Conservation (phyloP, 2,113 vertebrate species). For the Pteruthius melanotis region DNA sequence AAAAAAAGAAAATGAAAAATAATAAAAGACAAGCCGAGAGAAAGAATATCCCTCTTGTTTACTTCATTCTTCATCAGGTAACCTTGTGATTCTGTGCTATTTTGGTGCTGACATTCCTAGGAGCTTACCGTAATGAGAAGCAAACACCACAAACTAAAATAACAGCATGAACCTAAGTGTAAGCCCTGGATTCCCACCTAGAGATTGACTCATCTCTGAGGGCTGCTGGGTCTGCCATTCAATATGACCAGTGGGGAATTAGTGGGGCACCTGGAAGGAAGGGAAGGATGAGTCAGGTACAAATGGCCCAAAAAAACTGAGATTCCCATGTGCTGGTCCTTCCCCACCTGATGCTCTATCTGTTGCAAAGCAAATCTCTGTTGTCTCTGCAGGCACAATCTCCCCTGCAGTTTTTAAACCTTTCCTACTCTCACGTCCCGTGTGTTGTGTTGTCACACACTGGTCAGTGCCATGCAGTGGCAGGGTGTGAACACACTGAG, state of each 20-base stretch:
- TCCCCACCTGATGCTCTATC: background rate
- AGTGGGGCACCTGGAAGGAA: background rate
- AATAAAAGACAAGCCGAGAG: background rate
- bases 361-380: background rate
- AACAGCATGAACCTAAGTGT: constrained; percentile 34
- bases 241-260: background rate
- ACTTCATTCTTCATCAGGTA: constrained; percentile 53
- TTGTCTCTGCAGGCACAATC: background rate
- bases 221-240: background rate
- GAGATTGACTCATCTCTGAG: background rate
- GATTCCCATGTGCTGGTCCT: rapidly evolving
- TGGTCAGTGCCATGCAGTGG: background rate
- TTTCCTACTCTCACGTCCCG: background rate
- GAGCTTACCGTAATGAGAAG: constrained; percentile 55
- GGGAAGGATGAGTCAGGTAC: background rate
- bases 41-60: constrained; percentile 54
- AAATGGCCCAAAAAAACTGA: background rate
- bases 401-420: background rate
- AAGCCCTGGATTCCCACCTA: constrained; percentile 47
- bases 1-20: background rate
- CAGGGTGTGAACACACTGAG: background rate
- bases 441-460: background rate
- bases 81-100: constrained; percentile 63
- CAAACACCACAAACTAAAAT: constrained; percentile 64
- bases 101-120: constrained; percentile 58